phyloP scores from a whole-genome alignment of 2,797 vertebrate species.

The Cyprinella venusta region DNA sequence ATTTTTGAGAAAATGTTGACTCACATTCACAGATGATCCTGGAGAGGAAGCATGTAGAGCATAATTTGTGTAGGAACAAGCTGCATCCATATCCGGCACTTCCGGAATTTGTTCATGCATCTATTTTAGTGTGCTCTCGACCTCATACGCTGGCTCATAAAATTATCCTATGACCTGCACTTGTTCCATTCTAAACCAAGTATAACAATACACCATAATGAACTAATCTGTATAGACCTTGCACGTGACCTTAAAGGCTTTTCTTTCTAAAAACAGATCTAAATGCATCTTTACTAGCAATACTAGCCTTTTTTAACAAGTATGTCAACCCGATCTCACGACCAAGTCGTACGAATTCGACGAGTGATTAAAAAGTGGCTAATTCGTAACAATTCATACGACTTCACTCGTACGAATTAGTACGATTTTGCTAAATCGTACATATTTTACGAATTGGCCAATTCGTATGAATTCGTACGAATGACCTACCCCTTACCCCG shows the following conservation, averaged over 20 bases:
- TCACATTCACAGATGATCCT: too few relatives aligned
- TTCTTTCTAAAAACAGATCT: neutral
- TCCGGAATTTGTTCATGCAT: slow-evolving; percentile 11
- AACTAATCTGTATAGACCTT: neutral
- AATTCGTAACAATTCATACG: too few relatives aligned
- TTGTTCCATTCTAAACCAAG: neutral
- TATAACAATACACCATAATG: neutral
- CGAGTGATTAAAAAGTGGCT: too few relatives aligned
- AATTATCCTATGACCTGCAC: neutral
- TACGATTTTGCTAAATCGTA: too few relatives aligned
- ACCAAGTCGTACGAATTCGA: too few relatives aligned
- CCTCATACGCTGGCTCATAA: neutral
- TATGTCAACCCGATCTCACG: too few relatives aligned
- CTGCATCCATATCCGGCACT: neutral
- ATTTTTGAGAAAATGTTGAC: slow-evolving; percentile 9
- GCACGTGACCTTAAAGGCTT: neutral
- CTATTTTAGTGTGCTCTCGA: neutral
- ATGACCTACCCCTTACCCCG: too few relatives aligned
- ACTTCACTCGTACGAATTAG: too few relatives aligned
- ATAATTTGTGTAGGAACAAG: slow-evolving; percentile 14
- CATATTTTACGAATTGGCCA: too few relatives aligned
- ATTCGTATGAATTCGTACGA: too few relatives aligned
- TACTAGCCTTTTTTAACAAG: slow-evolving; percentile 5
- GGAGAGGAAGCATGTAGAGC: neutral
- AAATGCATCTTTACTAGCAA: neutral